Evolutionary conservation across 2,888 invertebrate species (phyloP).

Genomic region (Parascotia fuliginaria): DNA sequence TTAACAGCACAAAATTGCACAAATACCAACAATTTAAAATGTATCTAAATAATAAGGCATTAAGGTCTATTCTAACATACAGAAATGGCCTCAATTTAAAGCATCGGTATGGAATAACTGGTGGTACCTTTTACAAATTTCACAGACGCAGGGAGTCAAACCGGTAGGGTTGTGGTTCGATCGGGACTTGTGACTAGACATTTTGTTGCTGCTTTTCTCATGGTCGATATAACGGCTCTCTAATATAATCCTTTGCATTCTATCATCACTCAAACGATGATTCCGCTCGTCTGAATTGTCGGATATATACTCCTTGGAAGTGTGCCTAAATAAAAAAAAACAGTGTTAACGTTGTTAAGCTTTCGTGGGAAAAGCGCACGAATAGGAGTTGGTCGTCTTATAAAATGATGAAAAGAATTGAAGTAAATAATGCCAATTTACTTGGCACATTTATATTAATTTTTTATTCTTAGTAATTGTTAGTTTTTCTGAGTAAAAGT

Average conservation of each 20-base stretch:
- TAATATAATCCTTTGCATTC: conserved; percentile 55
- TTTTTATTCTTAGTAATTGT: too few relatives aligned
- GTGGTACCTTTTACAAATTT: conserved; percentile 74
- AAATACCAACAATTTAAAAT: too few relatives aligned
- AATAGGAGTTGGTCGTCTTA: too few relatives aligned
- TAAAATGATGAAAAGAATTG: too few relatives aligned
- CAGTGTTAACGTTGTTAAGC: too few relatives aligned
- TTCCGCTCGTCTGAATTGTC: not conserved
- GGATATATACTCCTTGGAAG: not conserved
- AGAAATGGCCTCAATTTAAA: not conserved
- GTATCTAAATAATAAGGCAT: too few relatives aligned
- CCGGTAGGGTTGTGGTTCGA: conserved; percentile 18
- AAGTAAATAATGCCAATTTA: too few relatives aligned
- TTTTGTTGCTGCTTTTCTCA: conserved; percentile 6
- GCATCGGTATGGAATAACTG: conserved; percentile 63
- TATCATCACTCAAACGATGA: conserved; percentile 37
- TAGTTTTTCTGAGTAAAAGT: too few relatives aligned
- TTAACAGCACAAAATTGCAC: too few relatives aligned
- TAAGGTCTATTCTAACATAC: too few relatives aligned
- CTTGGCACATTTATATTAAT: too few relatives aligned
- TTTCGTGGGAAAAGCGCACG: too few relatives aligned
- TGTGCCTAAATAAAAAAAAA: not conserved
- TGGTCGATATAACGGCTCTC: conserved; percentile 69
- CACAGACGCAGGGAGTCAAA: conserved; percentile 66
- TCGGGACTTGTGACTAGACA: conserved; percentile 8